Percentiles rank a stretch among this genome's conserved stretches.
Conservation (phyloP, 1,140 invertebrate species). For the Drusus annulatus region DNA sequence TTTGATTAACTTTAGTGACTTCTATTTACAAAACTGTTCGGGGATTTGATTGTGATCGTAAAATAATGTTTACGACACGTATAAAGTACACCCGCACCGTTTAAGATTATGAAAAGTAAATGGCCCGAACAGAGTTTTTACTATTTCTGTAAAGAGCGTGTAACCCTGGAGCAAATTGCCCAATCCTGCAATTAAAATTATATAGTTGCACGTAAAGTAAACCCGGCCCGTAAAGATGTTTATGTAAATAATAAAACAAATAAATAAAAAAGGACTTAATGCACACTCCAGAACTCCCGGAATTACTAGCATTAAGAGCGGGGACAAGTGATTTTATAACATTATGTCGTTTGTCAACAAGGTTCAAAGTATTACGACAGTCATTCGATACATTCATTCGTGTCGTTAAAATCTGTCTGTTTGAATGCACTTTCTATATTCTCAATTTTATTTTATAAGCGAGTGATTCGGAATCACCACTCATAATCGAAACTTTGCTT, state of each 20-base stretch:
- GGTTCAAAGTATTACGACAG: too few relatives aligned
- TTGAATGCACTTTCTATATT: too few relatives aligned
- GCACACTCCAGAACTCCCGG: neutral
- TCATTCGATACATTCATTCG: too few relatives aligned
- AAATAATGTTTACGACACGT: slow-evolving; percentile 31
- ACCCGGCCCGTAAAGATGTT: slow-evolving; percentile 17
- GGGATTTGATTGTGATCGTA: slow-evolving; percentile 25
- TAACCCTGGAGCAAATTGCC: slow-evolving; percentile 20
- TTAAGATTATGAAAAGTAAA: slow-evolving; percentile 23
- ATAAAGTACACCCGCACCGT: slow-evolving; percentile 27
- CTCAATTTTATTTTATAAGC: too few relatives aligned
- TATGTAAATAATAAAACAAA: slow-evolving; percentile 28
- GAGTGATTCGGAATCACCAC: too few relatives aligned
- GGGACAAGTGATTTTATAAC: slow-evolving; percentile 26
- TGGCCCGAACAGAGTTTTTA: slow-evolving; percentile 9
- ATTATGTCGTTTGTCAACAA: too few relatives aligned
- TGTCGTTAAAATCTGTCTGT: too few relatives aligned
- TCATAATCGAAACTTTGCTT: too few relatives aligned
- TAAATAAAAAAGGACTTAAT: slow-evolving; percentile 12
- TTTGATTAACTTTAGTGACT: neutral
- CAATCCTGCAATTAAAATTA: slow-evolving; percentile 26
- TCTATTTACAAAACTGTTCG: slow-evolving; percentile 9
- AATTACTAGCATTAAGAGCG: slow-evolving; percentile 15
- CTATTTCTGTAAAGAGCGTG: slow-evolving; percentile 25
- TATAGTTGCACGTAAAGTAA: neutral